Conservation (phyloP, 2,888 invertebrate species). For the Hyposoter dolosus region DNA sequence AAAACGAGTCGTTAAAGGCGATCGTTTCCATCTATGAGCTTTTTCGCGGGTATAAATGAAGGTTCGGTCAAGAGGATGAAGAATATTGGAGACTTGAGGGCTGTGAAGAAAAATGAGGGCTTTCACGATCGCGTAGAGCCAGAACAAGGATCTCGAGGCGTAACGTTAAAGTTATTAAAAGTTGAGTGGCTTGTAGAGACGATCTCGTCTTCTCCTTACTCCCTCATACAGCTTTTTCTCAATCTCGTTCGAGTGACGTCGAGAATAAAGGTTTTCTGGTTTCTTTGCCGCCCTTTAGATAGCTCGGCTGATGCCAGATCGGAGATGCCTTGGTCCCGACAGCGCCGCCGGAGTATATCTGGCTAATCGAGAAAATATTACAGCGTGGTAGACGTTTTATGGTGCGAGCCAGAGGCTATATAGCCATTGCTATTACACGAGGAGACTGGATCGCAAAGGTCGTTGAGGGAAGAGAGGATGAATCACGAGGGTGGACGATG, state of each 20-base stretch:
- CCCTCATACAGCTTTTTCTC: slow-evolving; percentile 7
- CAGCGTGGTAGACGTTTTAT: slow-evolving; percentile 57
- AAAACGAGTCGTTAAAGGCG: slow-evolving; percentile 6
- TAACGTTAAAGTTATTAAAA: slow-evolving; percentile 69
- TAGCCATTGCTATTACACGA: slow-evolving; percentile 62
- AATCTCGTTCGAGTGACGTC: slow-evolving; percentile 31
- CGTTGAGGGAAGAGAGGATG: slow-evolving; percentile 1
- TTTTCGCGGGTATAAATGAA: slow-evolving; percentile 36
- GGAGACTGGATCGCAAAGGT: slow-evolving; percentile 34
- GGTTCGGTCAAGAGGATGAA: slow-evolving; percentile 17
- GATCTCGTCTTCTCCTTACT: slow-evolving; percentile 42
- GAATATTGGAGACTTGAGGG: slow-evolving; percentile 56
- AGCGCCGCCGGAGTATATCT: slow-evolving; percentile 46
- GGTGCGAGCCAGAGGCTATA: slow-evolving; percentile 46
- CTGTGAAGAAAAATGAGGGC: slow-evolving; percentile 57
- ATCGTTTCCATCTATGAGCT: slow-evolving; percentile 55
- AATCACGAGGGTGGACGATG: background rate
- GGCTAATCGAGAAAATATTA: slow-evolving; percentile 70
- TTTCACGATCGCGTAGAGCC: slow-evolving; percentile 36
- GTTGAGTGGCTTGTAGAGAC: slow-evolving; percentile 65
- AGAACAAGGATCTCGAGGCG: slow-evolving; percentile 60
- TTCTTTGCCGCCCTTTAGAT: slow-evolving; percentile 34
- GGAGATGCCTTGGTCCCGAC: slow-evolving; percentile 27
- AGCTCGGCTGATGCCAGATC: slow-evolving; percentile 20
- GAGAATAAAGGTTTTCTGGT: slow-evolving; percentile 53